Percentiles rank a stretch among this genome's conserved stretches.
These are phyloP conservation scores for Aleadryas rufinucha DNA, from an alignment of 2,113 vertebrate species.

Conservation along the genomic window DNA sequence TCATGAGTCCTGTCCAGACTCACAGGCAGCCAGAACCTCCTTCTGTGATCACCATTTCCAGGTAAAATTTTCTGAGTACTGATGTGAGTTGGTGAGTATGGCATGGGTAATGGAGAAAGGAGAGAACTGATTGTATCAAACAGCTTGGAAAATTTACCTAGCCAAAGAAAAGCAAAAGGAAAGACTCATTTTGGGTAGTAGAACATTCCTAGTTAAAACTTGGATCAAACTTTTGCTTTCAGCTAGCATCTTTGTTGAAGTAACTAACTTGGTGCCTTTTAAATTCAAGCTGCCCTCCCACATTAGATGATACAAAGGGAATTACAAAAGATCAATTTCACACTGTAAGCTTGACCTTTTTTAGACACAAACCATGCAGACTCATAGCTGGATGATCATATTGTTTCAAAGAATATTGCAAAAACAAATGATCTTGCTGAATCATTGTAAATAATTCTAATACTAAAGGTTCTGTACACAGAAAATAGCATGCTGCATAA, in stretches of 20 bases:
- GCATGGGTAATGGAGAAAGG: not conserved
- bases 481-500: not conserved
- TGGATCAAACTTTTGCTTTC: not conserved
- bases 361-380: not conserved
- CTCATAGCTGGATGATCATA: not conserved
- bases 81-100: not conserved
- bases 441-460: not conserved
- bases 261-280: not conserved
- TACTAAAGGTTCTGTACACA: not conserved
- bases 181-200: not conserved
- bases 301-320: not conserved
- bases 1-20: not conserved
- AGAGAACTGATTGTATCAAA: not conserved
- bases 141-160: not conserved
- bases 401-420: not conserved
- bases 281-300: not conserved
- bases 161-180: not conserved
- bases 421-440: not conserved
- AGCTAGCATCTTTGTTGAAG: not conserved
- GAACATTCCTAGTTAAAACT: not conserved
- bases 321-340: not conserved
- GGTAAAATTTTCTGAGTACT: not conserved
- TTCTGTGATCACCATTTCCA: not conserved
- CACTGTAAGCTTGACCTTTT: not conserved
- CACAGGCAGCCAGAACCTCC: not conserved